phyloP scores from a whole-genome alignment of 2,113 vertebrate species.

The Brachyistius frenatus region DNA sequence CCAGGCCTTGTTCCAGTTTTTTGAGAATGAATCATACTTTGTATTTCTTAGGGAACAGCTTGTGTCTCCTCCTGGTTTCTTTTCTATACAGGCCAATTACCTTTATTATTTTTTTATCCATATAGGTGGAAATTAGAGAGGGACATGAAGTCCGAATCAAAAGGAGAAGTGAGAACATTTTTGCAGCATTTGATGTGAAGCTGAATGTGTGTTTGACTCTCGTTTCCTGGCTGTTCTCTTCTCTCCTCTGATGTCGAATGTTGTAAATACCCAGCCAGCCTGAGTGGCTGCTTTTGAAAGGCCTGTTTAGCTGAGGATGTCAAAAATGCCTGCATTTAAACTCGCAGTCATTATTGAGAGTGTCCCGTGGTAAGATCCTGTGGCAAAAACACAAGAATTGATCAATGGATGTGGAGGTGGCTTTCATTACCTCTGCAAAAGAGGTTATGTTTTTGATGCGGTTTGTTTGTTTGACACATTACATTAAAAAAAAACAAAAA shows the following conservation, averaged over 20 bases:
- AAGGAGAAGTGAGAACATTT: conserved; percentile 1
- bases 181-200: conserved; percentile 12
- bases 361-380: neutral
- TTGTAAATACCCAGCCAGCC: conserved; percentile 3
- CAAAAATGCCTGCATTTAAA: neutral
- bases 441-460: too few species aligned
- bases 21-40: neutral
- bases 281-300: conserved; percentile 7
- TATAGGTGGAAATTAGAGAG: neutral
- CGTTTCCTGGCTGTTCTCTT: conserved; percentile 12
- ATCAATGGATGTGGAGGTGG: neutral
- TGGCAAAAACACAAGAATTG: neutral
- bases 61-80: neutral
- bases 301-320: neutral
- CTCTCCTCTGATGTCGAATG: conserved; percentile 16
- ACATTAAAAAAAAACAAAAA: too few species aligned
- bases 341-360: neutral
- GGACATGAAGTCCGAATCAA: neutral
- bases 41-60: neutral
- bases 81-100: neutral
- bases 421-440: too few species aligned
- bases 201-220: neutral
- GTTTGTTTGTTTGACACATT: too few species aligned
- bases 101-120: neutral
- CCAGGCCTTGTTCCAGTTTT: neutral